Conservation (phyloP, 92 coral and sea anemone species). For the Pocillopora meandrina region DNA sequence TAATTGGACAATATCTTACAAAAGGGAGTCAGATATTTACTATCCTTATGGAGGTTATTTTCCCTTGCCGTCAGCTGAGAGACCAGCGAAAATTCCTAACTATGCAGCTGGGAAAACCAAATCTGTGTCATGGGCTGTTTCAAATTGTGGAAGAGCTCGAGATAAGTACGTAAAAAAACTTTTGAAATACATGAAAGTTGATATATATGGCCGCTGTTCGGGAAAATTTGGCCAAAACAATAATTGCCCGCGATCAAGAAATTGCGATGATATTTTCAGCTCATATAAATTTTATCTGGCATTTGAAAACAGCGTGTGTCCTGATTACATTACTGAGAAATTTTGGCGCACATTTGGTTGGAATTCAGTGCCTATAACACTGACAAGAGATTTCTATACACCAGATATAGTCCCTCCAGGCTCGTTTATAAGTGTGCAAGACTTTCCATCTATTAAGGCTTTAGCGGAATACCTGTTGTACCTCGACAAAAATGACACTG, state of each 20-base stretch:
- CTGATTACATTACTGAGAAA: conserved; percentile 71
- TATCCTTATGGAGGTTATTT: conserved; percentile 48
- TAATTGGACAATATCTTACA: conserved; percentile 72
- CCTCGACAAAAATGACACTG: no score
- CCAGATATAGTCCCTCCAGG: conserved; percentile 29
- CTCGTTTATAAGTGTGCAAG: no score
- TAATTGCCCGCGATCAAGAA: neutral
- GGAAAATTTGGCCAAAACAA: conserved; percentile 15
- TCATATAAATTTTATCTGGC: conserved; percentile 61
- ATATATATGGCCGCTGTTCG: conserved; percentile 53
- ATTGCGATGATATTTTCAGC: conserved; percentile 39
- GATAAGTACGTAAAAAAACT: conserved; percentile 40
- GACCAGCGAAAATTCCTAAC: neutral
- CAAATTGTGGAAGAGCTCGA: conserved; percentile 39
- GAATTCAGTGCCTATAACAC: conserved; percentile 61
- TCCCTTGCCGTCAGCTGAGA: conserved; percentile 13
- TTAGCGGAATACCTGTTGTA: no score
- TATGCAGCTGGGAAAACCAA: conserved; percentile 47
- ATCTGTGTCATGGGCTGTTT: conserved; percentile 47
- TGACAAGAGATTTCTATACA: conserved; percentile 59
- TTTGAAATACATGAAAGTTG: conserved; percentile 39
- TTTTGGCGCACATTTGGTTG: conserved; percentile 33
- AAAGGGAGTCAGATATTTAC: conserved; percentile 59
- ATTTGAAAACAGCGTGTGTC: conserved; percentile 66
- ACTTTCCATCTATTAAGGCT: no score